Evolutionary conservation across 2,888 invertebrate genomes (phyloP).

Genomic region (Carterocephalus palaemon): DNA sequence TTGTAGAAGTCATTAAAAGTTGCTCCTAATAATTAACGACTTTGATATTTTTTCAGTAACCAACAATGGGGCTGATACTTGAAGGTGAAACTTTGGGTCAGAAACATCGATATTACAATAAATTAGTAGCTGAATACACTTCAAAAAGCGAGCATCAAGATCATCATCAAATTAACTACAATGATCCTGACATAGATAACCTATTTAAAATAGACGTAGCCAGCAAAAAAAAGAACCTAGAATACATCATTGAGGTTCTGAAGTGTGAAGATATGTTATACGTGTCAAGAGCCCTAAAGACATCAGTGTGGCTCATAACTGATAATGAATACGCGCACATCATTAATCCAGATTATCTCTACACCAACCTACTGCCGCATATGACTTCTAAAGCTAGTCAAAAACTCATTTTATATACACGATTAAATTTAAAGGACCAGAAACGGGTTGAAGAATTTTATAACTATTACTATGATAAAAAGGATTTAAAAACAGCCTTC

Average conservation of each 20-base stretch:
- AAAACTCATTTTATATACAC: constrained; percentile 51
- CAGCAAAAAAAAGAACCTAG: constrained; percentile 43
- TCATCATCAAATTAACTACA: constrained; percentile 35
- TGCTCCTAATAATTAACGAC: too few species aligned
- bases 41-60: constrained; percentile 29
- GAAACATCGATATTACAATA: constrained; percentile 50
- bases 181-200: constrained; percentile 46
- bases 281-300: constrained; percentile 54
- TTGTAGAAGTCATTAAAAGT: too few species aligned
- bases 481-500: constrained; percentile 35
- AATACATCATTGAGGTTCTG: constrained; percentile 49
- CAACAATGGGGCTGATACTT: constrained; percentile 46
- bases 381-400: constrained; percentile 53
- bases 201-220: constrained; percentile 58
- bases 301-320: constrained; percentile 53
- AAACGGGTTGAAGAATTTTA: constrained; percentile 55
- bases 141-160: constrained; percentile 27
- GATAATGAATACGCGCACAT: constrained; percentile 52
- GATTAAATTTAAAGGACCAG: constrained; percentile 52
- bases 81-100: constrained; percentile 46
- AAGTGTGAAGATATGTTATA: constrained; percentile 56
- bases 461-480: constrained; percentile 41
- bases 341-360: constrained; percentile 55
- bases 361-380: constrained; percentile 45
- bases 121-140: constrained; percentile 39